Evolutionary conservation across 2,888 invertebrate species (phyloP).

Genomic region (Dicycla oo): DNA sequence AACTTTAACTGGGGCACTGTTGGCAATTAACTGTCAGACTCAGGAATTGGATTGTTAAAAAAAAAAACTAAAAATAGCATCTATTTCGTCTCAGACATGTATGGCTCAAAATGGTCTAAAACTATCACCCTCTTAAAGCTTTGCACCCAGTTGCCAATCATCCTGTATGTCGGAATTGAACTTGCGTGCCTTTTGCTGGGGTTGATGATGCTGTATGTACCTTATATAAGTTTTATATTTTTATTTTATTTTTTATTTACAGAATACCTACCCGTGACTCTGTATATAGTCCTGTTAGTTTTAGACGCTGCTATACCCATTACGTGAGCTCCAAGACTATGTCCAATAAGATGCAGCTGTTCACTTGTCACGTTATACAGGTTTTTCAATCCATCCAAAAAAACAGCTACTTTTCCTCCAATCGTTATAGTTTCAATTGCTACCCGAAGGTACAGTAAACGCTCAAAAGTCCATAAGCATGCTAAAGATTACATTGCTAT

Average conservation of each 20-base stretch:
- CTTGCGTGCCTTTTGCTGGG: neutral
- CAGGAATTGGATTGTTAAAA: too few relatives aligned
- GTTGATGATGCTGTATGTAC: neutral
- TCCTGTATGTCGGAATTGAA: neutral
- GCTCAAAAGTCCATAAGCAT: too few relatives aligned
- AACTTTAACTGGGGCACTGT: too few relatives aligned
- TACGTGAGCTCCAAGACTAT: slow-evolving; percentile 81
- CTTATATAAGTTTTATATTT: neutral
- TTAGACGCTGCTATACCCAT: slow-evolving; percentile 77
- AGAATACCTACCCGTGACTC: slow-evolving; percentile 73
- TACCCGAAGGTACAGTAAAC: slow-evolving; percentile 74
- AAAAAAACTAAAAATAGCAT: too few relatives aligned
- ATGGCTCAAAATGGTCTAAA: too few relatives aligned
- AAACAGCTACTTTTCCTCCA: slow-evolving; percentile 70
- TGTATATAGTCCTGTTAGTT: slow-evolving; percentile 64
- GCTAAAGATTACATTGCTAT: too few relatives aligned
- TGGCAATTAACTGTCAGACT: too few relatives aligned
- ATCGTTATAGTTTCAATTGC: slow-evolving; percentile 73
- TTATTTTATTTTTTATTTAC: too few relatives aligned
- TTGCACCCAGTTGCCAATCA: too few relatives aligned
- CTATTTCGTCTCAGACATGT: too few relatives aligned
- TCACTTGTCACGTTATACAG: slow-evolving; percentile 70
- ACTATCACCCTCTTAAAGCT: too few relatives aligned
- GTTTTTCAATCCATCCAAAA: slow-evolving; percentile 68
- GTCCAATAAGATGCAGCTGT: slow-evolving; percentile 78